Conservation (phyloP, 2,797 vertebrate genomes). For the Cynodonichthys magdalenae region DNA sequence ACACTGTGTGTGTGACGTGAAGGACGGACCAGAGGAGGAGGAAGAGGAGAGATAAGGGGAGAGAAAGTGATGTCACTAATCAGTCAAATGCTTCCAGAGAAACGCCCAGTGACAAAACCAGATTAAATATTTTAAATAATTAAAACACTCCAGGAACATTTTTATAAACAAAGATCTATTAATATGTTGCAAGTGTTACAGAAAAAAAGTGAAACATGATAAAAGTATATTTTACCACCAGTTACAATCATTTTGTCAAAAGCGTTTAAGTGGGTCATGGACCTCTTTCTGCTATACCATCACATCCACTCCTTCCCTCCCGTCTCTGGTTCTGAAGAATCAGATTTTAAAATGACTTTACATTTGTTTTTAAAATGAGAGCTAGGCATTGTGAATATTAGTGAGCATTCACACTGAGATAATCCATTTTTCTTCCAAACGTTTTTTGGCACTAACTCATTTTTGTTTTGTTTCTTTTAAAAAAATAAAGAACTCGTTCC, state of each 20-base stretch:
- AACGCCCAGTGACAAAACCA: slow-evolving; percentile 52
- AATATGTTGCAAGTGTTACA: neutral
- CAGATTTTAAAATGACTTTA: slow-evolving; percentile 18
- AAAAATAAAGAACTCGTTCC: too few relatives aligned
- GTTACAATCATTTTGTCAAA: slow-evolving; percentile 15
- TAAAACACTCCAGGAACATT: neutral
- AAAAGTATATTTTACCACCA: slow-evolving; percentile 1
- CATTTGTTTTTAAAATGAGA: neutral
- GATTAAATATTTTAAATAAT: neutral
- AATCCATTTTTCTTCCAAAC: too few relatives aligned
- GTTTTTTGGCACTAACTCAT: too few relatives aligned
- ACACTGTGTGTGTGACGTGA: slow-evolving; percentile 56
- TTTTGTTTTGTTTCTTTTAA: too few relatives aligned
- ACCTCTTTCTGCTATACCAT: slow-evolving; percentile 11
- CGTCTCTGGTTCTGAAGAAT: slow-evolving; percentile 18
- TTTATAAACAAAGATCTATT: neutral
- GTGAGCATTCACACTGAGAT: too few relatives aligned
- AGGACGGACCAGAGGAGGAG: slow-evolving; percentile 13
- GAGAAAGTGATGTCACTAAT: slow-evolving; percentile 37
- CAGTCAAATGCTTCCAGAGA: slow-evolving; percentile 28
- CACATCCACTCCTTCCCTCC: slow-evolving; percentile 4
- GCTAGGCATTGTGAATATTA: too few relatives aligned
- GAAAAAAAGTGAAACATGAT: neutral
- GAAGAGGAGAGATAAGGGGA: neutral
- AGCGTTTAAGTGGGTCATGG: slow-evolving; percentile 32